phyloP scores from a whole-genome alignment of 1,140 invertebrate genomes.

The Sarcophaga peregrina region DNA sequence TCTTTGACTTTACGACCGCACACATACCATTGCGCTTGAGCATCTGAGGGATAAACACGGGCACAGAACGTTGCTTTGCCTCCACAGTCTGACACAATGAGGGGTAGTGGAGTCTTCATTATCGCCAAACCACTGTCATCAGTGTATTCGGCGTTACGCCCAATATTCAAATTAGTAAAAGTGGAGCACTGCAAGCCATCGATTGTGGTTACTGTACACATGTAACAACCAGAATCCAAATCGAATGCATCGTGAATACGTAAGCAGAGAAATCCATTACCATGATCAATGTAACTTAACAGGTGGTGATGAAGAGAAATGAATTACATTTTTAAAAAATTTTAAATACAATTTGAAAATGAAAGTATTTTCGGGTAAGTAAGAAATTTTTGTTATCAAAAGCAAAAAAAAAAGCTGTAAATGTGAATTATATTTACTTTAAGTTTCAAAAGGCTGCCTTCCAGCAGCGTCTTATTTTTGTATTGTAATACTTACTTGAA shows the following conservation, averaged over 20 bases:
- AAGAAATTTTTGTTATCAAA: neutral
- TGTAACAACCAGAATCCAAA: conserved; percentile 79
- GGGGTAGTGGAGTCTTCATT: conserved; percentile 57
- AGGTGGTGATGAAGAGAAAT: conserved; percentile 6
- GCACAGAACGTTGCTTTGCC: conserved; percentile 60
- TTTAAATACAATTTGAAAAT: too few relatives aligned
- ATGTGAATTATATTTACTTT: too few relatives aligned
- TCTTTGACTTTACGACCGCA: conserved; percentile 42
- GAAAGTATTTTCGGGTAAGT: too few relatives aligned
- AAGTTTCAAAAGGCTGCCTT: neutral
- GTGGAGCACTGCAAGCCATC: conserved; percentile 55
- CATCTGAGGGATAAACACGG: conserved; percentile 58
- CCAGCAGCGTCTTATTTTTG: neutral
- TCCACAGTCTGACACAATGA: conserved; percentile 49
- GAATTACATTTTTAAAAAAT: neutral
- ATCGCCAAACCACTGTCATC: conserved; percentile 52
- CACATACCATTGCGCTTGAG: conserved; percentile 58
- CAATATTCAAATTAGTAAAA: conserved; percentile 59
- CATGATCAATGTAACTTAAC: conserved; percentile 72
- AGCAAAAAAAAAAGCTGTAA: too few relatives aligned
- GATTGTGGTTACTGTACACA: conserved; percentile 70
- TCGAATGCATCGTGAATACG: conserved; percentile 74
- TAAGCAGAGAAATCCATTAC: conserved; percentile 73
- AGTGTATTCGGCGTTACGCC: conserved; percentile 44
- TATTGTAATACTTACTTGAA: conserved; percentile 59